phyloP scores from a whole-genome alignment of 2,113 vertebrate genomes.

The Willisornis vidua region DNA sequence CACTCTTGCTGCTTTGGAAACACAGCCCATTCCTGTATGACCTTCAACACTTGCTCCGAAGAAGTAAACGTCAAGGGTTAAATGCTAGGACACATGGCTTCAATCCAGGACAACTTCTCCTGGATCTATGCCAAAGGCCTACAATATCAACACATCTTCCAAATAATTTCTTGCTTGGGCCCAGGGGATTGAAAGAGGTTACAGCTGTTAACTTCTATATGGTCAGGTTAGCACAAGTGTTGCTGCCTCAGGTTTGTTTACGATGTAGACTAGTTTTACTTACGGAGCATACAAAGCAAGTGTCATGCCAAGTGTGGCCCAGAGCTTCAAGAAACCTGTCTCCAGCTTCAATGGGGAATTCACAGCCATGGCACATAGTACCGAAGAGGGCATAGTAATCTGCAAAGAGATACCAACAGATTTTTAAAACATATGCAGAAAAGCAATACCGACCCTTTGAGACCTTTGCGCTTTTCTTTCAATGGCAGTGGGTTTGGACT shows the following conservation, averaged over 20 bases:
- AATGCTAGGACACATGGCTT: background rate
- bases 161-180: constrained; percentile 24
- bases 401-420: constrained; percentile 49
- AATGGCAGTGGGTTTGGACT: background rate
- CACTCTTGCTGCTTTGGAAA: background rate
- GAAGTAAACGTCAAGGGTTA: background rate
- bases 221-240: background rate
- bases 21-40: background rate
- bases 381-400: constrained; percentile 94
- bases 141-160: constrained; percentile 29
- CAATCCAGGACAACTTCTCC: background rate
- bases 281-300: constrained; percentile 96
- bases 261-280: constrained; percentile 29
- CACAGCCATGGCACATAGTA: constrained; percentile 92
- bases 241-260: background rate
- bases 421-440: background rate
- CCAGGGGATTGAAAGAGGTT: background rate
- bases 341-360: constrained; percentile 97
- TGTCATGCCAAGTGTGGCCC: constrained; percentile 95
- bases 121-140: background rate
- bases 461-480: background rate
- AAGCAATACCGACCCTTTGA: background rate
- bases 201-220: background rate
- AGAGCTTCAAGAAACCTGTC: constrained; percentile 95
- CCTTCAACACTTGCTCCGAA: rapidly evolving